phyloP scores from a whole-genome alignment of 2,888 invertebrate genomes.

The Spodoptera exigua region DNA sequence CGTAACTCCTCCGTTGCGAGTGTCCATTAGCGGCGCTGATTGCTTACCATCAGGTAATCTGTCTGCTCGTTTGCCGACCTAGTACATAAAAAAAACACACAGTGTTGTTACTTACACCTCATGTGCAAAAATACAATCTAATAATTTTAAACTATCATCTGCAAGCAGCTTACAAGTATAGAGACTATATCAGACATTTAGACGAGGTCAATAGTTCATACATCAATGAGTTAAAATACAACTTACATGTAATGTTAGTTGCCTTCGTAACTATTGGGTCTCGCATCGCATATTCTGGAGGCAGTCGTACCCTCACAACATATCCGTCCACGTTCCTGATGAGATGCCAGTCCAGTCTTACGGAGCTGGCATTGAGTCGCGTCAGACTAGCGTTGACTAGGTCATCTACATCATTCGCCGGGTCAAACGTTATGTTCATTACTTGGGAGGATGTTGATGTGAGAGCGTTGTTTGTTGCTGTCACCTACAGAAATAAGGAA shows the following conservation, averaged over 20 bases:
- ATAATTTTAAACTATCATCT: too few species aligned
- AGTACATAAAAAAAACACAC: too few species aligned
- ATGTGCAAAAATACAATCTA: too few species aligned
- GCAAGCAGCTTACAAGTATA: too few species aligned
- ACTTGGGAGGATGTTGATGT: conserved; percentile 90
- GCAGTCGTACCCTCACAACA: conserved; percentile 84
- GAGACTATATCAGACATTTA: too few species aligned
- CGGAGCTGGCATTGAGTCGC: conserved; percentile 84
- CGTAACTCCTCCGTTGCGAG: too few species aligned
- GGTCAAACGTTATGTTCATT: conserved; percentile 90
- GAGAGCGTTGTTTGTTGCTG: conserved; percentile 90
- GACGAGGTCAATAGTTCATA: not conserved
- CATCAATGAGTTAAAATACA: not conserved
- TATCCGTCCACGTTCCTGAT: conserved; percentile 90
- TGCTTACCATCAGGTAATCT: too few species aligned
- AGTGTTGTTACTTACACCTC: too few species aligned
- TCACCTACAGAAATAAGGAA: conserved; percentile 81
- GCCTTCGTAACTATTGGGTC: conserved; percentile 79
- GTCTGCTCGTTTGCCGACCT: too few species aligned
- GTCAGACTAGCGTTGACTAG: conserved; percentile 88
- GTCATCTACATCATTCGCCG: conserved; percentile 90
- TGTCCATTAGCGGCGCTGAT: too few species aligned
- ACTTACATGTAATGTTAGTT: conserved; percentile 83
- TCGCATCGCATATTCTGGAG: conserved; percentile 88
- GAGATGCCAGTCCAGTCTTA: conserved; percentile 90